phyloP scores from a whole-genome alignment of 2,113 vertebrate species.

The Oryzias melastigma region DNA sequence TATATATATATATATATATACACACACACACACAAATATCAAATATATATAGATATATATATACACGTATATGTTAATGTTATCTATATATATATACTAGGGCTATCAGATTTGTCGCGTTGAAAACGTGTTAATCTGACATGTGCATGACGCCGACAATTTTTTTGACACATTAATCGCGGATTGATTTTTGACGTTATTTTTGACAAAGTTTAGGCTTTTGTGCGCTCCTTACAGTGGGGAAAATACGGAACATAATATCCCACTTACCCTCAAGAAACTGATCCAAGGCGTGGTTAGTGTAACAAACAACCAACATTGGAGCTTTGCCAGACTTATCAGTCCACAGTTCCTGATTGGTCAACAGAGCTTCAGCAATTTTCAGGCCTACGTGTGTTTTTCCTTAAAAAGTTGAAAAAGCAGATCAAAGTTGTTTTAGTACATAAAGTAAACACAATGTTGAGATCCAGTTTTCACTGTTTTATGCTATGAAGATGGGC shows the following conservation, averaged over 20 bases:
- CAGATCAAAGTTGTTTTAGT: not conserved
- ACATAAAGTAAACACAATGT: not conserved
- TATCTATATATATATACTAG: no score
- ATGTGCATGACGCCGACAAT: no score
- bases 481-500: not conserved
- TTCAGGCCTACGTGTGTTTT: slow-evolving; percentile 94
- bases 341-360: slow-evolving; percentile 77
- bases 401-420: slow-evolving; percentile 69
- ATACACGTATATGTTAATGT: no score
- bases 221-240: not conserved
- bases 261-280: slow-evolving; percentile 90
- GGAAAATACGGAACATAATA: not conserved
- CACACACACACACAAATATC: no score
- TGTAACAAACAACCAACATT: slow-evolving; percentile 94
- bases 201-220: no score
- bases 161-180: no score
- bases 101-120: no score
- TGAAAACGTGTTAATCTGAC: no score
- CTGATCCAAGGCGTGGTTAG: slow-evolving; percentile 96
- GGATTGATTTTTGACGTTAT: no score
- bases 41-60: no score
- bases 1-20: no score
- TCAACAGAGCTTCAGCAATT: slow-evolving; percentile 86
- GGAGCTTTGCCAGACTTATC: slow-evolving; percentile 40
- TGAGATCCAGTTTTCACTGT: not conserved